These are phyloP conservation scores for Sebastiscus tertius DNA, from an alignment of 2,797 vertebrate genomes.

Conservation along the genomic window DNA sequence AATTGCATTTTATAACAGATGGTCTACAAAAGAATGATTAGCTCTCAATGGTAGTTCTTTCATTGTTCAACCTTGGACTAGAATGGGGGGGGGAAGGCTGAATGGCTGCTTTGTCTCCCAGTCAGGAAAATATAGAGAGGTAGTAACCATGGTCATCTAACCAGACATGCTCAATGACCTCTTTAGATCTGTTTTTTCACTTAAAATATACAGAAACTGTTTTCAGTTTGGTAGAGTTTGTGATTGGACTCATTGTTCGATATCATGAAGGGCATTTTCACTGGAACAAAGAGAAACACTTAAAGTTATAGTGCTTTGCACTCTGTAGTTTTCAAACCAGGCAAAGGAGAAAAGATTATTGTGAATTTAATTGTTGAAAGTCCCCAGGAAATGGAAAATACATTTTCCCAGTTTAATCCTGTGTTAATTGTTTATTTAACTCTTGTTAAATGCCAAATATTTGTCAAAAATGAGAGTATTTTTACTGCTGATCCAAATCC, in stretches of 20 bases:
- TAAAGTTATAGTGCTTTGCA: background rate
- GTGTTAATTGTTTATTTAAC: no score
- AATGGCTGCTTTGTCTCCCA: conserved; percentile 32
- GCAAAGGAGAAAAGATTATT: background rate
- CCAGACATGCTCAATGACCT: background rate
- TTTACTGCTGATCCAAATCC: no score
- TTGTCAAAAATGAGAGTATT: no score
- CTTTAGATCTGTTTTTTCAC: background rate
- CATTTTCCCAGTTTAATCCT: no score
- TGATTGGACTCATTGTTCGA: background rate
- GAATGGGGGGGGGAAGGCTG: background rate
- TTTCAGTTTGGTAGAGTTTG: background rate
- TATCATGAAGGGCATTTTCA: background rate
- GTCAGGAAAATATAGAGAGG: conserved; percentile 4
- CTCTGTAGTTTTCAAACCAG: background rate
- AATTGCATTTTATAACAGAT: conserved; percentile 28
- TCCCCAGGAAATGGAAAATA: no score
- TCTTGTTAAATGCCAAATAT: no score
- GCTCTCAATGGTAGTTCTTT: conserved; percentile 21
- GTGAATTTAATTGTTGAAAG: background rate
- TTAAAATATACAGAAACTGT: background rate
- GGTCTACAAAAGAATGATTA: conserved; percentile 40
- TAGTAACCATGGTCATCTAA: background rate
- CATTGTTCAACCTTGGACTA: conserved; percentile 23
- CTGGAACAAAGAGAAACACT: background rate